Evolutionary conservation across 1,140 invertebrate genomes (phyloP), one percentile per base, ranked within the genome.

Genomic region (Pentalonia nigronervosa): DNA sequence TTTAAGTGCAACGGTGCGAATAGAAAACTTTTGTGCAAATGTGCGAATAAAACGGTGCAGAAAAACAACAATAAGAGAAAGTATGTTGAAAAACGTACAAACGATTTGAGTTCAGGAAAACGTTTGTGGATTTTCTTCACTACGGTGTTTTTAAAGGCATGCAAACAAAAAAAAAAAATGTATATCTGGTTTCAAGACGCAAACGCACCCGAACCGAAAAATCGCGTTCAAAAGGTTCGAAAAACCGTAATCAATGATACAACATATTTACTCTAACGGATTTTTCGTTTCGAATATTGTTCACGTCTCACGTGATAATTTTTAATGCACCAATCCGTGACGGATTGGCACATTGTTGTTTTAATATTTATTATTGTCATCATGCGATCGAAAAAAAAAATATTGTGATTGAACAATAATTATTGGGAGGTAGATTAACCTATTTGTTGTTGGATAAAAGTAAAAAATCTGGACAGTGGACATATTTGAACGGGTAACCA

Each of bases 1-100:
- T 89, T 53, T 3, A 23, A 53, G 87, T 89, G 87, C 87, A 41
- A 89, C 8, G 2, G 87, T 89, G 87, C 87, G 34, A 89, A 36
- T 89, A 25, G 23, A 87, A 87, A 87, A 87, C 14, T 48, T 8
- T 48, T 47, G 48, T 89, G 47, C n/a, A 56, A 89, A 56, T 53
- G 48, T 89, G 87, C 21, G 34, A 89, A 56, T 89, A 56, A 41
- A 89, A 56, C 14, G 14, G 87, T 89, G 87, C 87, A 34, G 7
- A n/a, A 89, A 88, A 88, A 53, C 30, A 76, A 76, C 11, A 20
- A n/a, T 50, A 30, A 86, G 21, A 30, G 23, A 45, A 47, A 30
- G 30, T n/a, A 30, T 17, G 25, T 86, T 86, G 25, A n/a, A 14
- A 83, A 34, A 21, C 36, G 21, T 84, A 45, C 9, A 84, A 25